Evolutionary conservation across 2,797 vertebrate genomes (phyloP), one percentile per base, ranked within the genome.

Genomic region (Pipistrellus pygmaeus): DNA sequence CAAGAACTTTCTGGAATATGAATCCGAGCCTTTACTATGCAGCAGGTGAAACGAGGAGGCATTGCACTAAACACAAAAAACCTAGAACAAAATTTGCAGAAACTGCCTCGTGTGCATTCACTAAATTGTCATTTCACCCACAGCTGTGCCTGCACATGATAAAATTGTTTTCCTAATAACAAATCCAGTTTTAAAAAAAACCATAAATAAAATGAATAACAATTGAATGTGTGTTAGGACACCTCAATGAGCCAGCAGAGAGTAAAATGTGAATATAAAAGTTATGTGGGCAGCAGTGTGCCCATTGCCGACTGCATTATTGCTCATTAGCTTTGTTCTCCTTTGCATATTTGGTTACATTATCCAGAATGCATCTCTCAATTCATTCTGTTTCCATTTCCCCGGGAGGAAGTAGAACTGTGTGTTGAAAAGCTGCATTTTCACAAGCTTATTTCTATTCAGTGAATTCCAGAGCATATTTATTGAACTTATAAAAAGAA

Each of bases 71-170:
- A 32, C 35, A 32, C 55, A 69, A 9, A 75, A 71, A 62, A 51
- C 85, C 46, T n/a, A 30, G 55, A 83, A 30, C 4, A 0, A 73
- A 68, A 20, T 85, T 62, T 77, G 44, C 30, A 84, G 91, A 78
- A 76, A 86, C 41, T 51, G 68, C 78, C 85, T 93, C 0, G 0
- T 32, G 5, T 0, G 9, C 8, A 5, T 73, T 76, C 44, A 17
- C 17, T 53, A 18, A 23, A n/a, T 71, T 87, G 64, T 76, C 44
- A 3, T 85, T 90, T 91, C 38, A 48, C 32, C 80, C 55, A 77
- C 91, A 95, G 93, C 88, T 97, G 78, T 95, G 83, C 21, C 78
- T 86, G 41, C 86, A 53, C 72, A 89, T 72, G 78, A 92, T 77
- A 88, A 71, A 85, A 93, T 89, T 76, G 72, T 64, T 87, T 85